Evolutionary conservation across 2,888 invertebrate species (phyloP).

Genomic region (Hyles lineata): DNA sequence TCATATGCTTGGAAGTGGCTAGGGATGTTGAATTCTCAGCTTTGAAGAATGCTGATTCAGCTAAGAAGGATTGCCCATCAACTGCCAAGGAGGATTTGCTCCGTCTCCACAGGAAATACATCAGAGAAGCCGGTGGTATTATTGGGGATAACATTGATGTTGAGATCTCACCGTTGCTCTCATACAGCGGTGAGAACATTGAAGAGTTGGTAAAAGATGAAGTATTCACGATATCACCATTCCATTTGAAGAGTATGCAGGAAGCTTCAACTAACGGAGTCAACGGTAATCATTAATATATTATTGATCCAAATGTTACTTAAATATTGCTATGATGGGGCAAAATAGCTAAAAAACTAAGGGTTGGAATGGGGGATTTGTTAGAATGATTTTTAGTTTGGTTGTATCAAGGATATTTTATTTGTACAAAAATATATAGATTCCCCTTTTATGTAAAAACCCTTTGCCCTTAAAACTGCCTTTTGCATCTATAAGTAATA

Average conservation of each 20-base stretch:
- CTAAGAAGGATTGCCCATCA: conserved; percentile 95
- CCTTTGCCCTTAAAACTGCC: too few species aligned
- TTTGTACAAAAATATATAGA: too few species aligned
- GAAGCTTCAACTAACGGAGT: conserved; percentile 67
- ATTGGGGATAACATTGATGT: conserved; percentile 88
- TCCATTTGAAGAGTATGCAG: conserved; percentile 82
- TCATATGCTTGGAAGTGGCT: conserved; percentile 96
- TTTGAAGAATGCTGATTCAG: conserved; percentile 95
- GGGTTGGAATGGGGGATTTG: too few species aligned
- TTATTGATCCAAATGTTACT: too few species aligned
- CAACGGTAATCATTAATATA: conserved; percentile 68
- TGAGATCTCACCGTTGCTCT: conserved; percentile 96
- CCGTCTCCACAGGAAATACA: conserved; percentile 90
- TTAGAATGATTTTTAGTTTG: too few species aligned
- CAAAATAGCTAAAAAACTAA: too few species aligned
- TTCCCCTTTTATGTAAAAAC: too few species aligned
- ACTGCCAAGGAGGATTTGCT: conserved; percentile 93
- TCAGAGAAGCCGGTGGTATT: conserved; percentile 92
- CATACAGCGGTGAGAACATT: conserved; percentile 96
- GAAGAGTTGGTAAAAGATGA: conserved; percentile 87
- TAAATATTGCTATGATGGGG: too few species aligned
- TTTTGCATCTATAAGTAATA: too few species aligned
- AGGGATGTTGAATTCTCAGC: conserved; percentile 98
- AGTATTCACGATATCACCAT: conserved; percentile 87
- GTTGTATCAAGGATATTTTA: too few species aligned